Base-by-base conservation (phyloP, 2,113 vertebrate species). In the Scytalopus superciliaris region DNA sequence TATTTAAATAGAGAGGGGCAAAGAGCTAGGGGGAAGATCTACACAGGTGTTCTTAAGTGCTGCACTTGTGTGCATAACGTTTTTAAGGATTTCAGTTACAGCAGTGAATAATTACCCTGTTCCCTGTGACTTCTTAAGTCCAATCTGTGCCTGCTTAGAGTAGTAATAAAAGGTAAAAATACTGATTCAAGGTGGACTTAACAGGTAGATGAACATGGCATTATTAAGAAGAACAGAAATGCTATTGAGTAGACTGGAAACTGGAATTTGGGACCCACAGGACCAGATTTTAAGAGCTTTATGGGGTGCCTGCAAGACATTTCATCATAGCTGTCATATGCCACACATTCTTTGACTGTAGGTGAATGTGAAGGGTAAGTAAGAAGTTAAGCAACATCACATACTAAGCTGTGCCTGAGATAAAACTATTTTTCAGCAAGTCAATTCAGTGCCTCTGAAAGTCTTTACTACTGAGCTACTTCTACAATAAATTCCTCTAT, bases 291-390 rank as follows among this genome's bases (percentile, higher is more conserved):
- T 42, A 84, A 35, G 63, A 67, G 30, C 75, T 74, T 47, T 13
- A 62, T 33, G 33, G 55, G 39, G 35, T 55, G 31, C 35, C 52
- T 86, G 52, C 33, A 19, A 14, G n/a, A 62, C 27, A 47, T 75
- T 37, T 76, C 37, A 59, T 74, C 68, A 18, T 76, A 88, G 21
- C 64, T 86, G 16, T 67, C 35, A 5, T 15, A 14, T 47, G 67
- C n/a, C 14, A 3, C 17, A 15, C 39, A 7, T 77, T 74, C 35
- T 62, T n/a, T 35, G 37, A 47, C 0, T 4, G 12, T 17, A 31
- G 16, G 6, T 50, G 33, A 2, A 0, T 21, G 4, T 64, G 55
- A 42, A 78, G 64, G 21, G 13, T 57, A 68, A 63, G 14, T 25
- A 84, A 55, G 57, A 67, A 82, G n/a, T 21, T 39, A 4, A 31